phyloP scores from a whole-genome alignment of 2,888 invertebrate genomes.

The Drosophila setosimentum region DNA sequence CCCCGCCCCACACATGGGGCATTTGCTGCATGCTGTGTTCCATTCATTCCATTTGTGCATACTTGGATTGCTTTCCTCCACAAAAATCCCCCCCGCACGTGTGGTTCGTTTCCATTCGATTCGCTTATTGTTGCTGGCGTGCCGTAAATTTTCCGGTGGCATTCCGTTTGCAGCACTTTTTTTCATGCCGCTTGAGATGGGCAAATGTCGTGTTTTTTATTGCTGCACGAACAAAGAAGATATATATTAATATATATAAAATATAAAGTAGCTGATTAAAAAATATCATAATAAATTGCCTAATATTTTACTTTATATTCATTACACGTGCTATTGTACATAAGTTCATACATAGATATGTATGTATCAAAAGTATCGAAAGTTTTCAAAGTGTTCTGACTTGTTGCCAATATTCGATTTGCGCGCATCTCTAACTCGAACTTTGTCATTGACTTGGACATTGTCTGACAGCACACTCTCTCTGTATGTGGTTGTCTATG shows the following conservation, averaged over 20 bases:
- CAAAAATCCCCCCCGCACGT: constrained; percentile 4
- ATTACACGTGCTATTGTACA: background rate
- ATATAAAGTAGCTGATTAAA: background rate
- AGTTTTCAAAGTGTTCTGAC: background rate
- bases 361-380: background rate
- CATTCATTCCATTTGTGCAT: constrained; percentile 64
- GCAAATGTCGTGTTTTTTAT: constrained; percentile 6
- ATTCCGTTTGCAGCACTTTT: constrained; percentile 43
- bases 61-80: constrained; percentile 28
- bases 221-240: background rate
- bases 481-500: constrained; percentile 3
- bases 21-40: constrained; percentile 44
- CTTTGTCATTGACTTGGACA: constrained; percentile 3
- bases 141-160: constrained; percentile 75
- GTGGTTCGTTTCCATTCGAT: constrained; percentile 16
- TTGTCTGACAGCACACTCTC: background rate
- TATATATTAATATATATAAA: background rate
- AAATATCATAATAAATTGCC: background rate
- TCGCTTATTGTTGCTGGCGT: constrained; percentile 58
- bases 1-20: too few species aligned
- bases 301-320: background rate
- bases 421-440: constrained; percentile 18
- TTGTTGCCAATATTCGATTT: background rate
- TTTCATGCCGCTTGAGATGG: constrained; percentile 24
- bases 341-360: background rate